Conservation (phyloP, 2,797 vertebrate genomes). For the Melanogrammus aeglefinus region DNA sequence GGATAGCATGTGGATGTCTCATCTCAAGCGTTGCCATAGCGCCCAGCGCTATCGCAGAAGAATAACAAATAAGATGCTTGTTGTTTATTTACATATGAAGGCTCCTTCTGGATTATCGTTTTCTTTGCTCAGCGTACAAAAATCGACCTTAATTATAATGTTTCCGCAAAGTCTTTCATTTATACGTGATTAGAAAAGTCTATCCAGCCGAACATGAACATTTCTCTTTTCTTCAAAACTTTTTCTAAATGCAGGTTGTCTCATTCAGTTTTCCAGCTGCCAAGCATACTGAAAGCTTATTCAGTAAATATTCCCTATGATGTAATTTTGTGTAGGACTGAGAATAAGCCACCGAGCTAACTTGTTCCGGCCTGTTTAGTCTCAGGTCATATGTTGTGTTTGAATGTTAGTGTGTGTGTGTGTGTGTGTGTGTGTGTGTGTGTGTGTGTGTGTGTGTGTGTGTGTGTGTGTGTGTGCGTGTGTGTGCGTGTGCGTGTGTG, state of each 20-base stretch:
- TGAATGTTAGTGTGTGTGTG: background rate
- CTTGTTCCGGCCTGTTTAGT: background rate
- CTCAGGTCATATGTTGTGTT: background rate
- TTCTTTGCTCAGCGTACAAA: background rate
- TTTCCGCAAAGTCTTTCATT: background rate
- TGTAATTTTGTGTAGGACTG: background rate
- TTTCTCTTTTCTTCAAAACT: background rate
- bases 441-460: too few relatives aligned
- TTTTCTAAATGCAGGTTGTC: background rate
- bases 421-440: background rate
- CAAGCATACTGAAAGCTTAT: background rate
- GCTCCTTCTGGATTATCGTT: background rate
- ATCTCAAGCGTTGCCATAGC: background rate
- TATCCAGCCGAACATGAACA: background rate
- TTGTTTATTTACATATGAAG: background rate
- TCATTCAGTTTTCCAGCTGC: background rate
- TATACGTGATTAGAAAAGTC: background rate
- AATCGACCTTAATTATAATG: background rate
- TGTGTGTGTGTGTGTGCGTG: background rate
- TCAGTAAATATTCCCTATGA: background rate
- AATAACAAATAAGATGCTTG: background rate
- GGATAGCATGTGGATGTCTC: constrained; percentile 23
- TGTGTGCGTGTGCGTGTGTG: too few relatives aligned
- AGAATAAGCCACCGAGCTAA: background rate
- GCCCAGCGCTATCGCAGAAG: background rate